Percentiles rank a stretch among this genome's conserved stretches.
These are phyloP conservation scores for Coenobita brevimanus DNA, from an alignment of 1,140 invertebrate species.

Conservation along the genomic window DNA sequence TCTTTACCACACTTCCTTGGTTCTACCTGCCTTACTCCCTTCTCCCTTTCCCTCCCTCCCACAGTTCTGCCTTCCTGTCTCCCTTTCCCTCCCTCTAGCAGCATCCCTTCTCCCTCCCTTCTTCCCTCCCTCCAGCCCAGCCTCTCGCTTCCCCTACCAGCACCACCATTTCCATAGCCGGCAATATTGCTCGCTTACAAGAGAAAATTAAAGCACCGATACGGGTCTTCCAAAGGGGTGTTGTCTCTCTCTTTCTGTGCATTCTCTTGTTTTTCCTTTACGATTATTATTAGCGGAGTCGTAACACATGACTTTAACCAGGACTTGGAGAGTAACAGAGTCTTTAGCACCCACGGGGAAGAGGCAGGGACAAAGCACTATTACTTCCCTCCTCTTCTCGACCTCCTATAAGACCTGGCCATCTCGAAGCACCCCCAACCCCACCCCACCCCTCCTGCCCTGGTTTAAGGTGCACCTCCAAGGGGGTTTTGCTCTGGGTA, in stretches of 20 bases:
- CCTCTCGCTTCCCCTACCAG: not conserved
- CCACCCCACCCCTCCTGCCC: no score
- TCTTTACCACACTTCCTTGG: no score
- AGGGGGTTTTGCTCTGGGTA: slow-evolving; percentile 33
- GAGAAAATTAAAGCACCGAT: slow-evolving; percentile 59
- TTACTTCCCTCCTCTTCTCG: no score
- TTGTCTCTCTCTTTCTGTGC: not conserved
- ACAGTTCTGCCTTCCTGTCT: not conserved
- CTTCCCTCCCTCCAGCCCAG: not conserved
- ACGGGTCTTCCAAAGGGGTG: slow-evolving; percentile 12
- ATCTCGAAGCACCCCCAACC: no score
- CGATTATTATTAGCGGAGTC: no score
- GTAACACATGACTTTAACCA: no score
- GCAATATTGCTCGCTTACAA: slow-evolving; percentile 50
- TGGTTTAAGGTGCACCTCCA: no score
- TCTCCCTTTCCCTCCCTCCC: not conserved
- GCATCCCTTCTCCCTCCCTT: not conserved
- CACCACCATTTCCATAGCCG: slow-evolving; percentile 41
- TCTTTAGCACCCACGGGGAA: no score
- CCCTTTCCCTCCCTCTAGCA: not conserved
- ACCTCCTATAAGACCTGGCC: no score
- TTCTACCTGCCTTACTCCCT: not conserved
- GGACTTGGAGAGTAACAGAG: no score
- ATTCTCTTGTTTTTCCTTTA: no score
- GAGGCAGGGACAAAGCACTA: no score